Base-by-base conservation (phyloP, 2,888 invertebrate species). In the Strigamia maritima region DNA sequence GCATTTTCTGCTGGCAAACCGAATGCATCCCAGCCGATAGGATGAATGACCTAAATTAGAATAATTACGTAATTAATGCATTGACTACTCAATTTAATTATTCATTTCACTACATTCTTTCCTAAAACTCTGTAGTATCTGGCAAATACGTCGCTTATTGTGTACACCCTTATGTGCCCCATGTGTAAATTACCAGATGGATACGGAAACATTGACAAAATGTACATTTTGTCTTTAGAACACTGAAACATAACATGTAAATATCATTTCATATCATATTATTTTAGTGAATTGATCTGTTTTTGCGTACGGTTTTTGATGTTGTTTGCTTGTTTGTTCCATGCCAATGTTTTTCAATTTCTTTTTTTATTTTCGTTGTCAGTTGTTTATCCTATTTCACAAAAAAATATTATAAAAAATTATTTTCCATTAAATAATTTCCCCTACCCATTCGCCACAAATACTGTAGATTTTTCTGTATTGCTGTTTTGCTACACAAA, bases 1-100 rank as follows among this genome's bases (percentile, higher is more conserved):
- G 99, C 99, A 90, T 99, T 99, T 87, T 99, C 99, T 3, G 99
- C 99, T 0, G 99, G 99, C 78, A 99, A 88, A 6, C 99, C 99
- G 89, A 99, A 99, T 0, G 98, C 94, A 89, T 99, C 99, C 97
- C 98, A 99, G 0, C 99, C 99, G 87, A 99, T 98, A 0, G 99
- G 99, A 86, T 98, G 98, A 80, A 98, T 90, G 0, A 92, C 91
- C 87, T 90, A 75, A n/a, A 76, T 44, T 10, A 7, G 6, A 6
- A 14, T n/a, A 82, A 81, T 76, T 16, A 24, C 38, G 26, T 40
- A 14, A 40, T 60, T 24, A 38, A 49, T 40, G 26, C n/a, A n/a
- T 79, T 40, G 54, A 16, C 31, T 31, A 12, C 40, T 12, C 12
- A 22, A n/a, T 35, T n/a, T 75, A 19, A 35, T 70, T 14, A 74